phyloP scores from a whole-genome alignment of 1,140 invertebrate species.

The Zaprionus africanus region DNA sequence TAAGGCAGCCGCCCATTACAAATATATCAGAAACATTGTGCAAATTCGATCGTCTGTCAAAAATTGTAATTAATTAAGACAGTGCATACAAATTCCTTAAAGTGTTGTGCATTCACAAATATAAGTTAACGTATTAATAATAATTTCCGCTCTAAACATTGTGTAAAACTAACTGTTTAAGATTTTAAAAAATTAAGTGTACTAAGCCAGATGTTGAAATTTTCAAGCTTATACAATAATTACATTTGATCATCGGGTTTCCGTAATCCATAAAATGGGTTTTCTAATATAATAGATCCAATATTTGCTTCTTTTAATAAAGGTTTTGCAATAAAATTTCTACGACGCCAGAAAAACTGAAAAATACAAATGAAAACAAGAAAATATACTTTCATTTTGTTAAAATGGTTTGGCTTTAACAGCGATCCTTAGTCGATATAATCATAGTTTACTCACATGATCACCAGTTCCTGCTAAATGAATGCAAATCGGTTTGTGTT shows the following conservation, averaged over 20 bases:
- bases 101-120: no score
- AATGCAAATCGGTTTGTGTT: constrained; percentile 93
- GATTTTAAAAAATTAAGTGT: neutral
- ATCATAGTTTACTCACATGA: constrained; percentile 90
- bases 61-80: neutral
- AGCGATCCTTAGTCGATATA: neutral
- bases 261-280: constrained; percentile 97
- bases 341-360: constrained; percentile 95
- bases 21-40: constrained; percentile 99
- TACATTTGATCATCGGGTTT: constrained; percentile 97
- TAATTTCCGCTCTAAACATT: no score
- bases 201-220: neutral
- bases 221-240: constrained; percentile 56
- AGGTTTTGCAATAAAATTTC: constrained; percentile 93
- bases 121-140: no score
- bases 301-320: constrained; percentile 95
- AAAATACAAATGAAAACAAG: constrained; percentile 63
- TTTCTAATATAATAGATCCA: constrained; percentile 97
- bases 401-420: neutral
- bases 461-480: constrained; percentile 99
- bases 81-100: no score
- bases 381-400: neutral
- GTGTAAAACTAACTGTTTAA: no score
- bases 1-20: constrained; percentile 99
- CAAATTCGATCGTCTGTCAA: constrained; percentile 93